Evolutionary conservation across 2,888 invertebrate genomes (phyloP).

Genomic region (Zeuzera pyrina): DNA sequence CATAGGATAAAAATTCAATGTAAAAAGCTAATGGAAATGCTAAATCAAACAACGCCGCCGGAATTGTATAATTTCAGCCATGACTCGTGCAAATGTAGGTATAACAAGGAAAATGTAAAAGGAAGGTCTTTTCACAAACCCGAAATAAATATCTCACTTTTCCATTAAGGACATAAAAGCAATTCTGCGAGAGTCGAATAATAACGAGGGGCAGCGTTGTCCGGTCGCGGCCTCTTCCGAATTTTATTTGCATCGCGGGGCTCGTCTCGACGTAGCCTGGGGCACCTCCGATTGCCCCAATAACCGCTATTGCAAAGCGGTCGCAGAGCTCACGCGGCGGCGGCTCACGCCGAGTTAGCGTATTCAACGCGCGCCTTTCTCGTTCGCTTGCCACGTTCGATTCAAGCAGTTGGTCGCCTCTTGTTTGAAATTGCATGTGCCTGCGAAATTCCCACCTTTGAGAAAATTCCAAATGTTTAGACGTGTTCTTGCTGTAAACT

Average conservation of each 20-base stretch:
- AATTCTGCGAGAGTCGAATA: slow-evolving; percentile 69
- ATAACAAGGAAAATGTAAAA: slow-evolving; percentile 50
- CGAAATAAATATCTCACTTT: slow-evolving; percentile 67
- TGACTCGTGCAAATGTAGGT: slow-evolving; percentile 26
- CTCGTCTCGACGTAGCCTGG: slow-evolving; percentile 36
- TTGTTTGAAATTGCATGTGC: slow-evolving; percentile 54
- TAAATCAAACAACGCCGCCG: slow-evolving; percentile 28
- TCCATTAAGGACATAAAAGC: slow-evolving; percentile 70
- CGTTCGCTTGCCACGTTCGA: slow-evolving; percentile 16
- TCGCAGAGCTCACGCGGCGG: slow-evolving; percentile 13
- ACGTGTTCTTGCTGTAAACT: slow-evolving; percentile 49
- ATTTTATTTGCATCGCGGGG: slow-evolving; percentile 66
- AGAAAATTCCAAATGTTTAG: slow-evolving; percentile 51
- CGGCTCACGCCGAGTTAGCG: slow-evolving; percentile 15
- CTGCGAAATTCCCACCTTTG: slow-evolving; percentile 58
- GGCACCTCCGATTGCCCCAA: slow-evolving; percentile 55
- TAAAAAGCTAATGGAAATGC: slow-evolving; percentile 20
- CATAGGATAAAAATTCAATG: slow-evolving; percentile 9
- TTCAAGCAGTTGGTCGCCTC: slow-evolving; percentile 28
- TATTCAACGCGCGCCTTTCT: slow-evolving; percentile 6
- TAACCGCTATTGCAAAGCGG: slow-evolving; percentile 54
- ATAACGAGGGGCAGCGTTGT: slow-evolving; percentile 67
- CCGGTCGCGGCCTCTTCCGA: slow-evolving; percentile 55
- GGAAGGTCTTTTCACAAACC: slow-evolving; percentile 46
- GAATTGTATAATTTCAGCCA: slow-evolving; percentile 38